Conservation (phyloP, 2,888 invertebrate genomes). For the Embidobia sp. region DNA sequence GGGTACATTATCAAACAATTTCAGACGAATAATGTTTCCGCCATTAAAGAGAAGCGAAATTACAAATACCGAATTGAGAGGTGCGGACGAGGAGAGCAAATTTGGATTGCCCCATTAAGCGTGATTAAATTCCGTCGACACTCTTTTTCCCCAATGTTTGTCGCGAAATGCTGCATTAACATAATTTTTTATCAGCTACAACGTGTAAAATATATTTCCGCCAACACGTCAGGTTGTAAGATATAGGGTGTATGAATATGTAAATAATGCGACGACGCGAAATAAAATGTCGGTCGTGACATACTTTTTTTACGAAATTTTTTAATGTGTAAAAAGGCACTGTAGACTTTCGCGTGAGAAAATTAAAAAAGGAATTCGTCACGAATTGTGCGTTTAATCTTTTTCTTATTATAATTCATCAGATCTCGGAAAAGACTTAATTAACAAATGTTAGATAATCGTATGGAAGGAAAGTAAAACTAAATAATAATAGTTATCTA, state of each 20-base stretch:
- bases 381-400: too few relatives aligned
- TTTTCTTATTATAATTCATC: too few relatives aligned
- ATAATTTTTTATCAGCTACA: constrained; percentile 17
- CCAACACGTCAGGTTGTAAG: neutral
- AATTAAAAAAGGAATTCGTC: too few relatives aligned
- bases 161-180: constrained; percentile 4
- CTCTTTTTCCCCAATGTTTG: neutral
- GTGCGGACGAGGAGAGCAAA: neutral
- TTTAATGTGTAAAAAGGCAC: too few relatives aligned
- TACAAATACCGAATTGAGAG: neutral
- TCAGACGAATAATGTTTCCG: neutral
- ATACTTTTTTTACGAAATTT: too few relatives aligned
- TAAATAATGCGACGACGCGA: constrained; percentile 26
- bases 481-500: too few relatives aligned
- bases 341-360: neutral
- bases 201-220: constrained; percentile 27
- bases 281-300: constrained; percentile 23
- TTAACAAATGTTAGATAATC: too few relatives aligned
- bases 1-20: constrained; percentile 5
- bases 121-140: neutral
- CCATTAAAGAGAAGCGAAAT: constrained; percentile 7
- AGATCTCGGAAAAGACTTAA: too few relatives aligned
- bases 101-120: constrained; percentile 2
- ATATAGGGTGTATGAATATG: constrained; percentile 21
- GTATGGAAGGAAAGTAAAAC: too few relatives aligned